Base-by-base conservation (phyloP, 2,888 invertebrate species). In the Halictus ligatus region DNA sequence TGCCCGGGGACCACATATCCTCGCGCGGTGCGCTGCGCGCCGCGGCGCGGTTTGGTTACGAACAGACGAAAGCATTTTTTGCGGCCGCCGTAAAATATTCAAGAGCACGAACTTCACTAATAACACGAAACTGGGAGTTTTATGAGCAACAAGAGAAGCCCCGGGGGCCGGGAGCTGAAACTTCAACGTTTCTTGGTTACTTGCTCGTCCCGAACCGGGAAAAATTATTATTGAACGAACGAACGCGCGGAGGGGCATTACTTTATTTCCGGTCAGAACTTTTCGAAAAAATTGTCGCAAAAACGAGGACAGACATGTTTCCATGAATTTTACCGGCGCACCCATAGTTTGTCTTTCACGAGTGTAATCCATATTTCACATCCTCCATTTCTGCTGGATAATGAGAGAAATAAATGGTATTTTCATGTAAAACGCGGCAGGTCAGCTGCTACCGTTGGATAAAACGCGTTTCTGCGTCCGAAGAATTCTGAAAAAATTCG, bases 31-130 rank as follows among this genome's bases (percentile, higher is more conserved):
- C 29, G 29, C 29, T 1, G 29, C 50, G 18, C 50, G 50, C 21
- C 35, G 1, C 35, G 35, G 35, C 35, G 50, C 12, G 64, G 64
- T 87, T 83, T 50, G 60, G 43, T 40, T 72, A 40, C 60, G 72
- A 86, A 82, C 78, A 50, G 81, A 86, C 83, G 77, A 77, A 78
- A 79, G 74, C 72, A 79, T 87, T 81, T 83, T 83, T 77, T 86
- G 35, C 72, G 60, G 21, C 43, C 13, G 43, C 79, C 58, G 78
- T 88, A 85, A 88, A 88, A 85, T 85, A 88, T 88, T 88, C 85
- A 85, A 74, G 81, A 77, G 74, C 82, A 79, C 74, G 77, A 83
- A 88, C 84, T 87, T 84, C 67, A 75, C 84, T 88, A 88, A 88
- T 88, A 88, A 88, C 88, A 75, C 79, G 79, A 87, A 87, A 86